phyloP scores from a whole-genome alignment of 2,888 invertebrate genomes.

The Conomelus anceps region DNA sequence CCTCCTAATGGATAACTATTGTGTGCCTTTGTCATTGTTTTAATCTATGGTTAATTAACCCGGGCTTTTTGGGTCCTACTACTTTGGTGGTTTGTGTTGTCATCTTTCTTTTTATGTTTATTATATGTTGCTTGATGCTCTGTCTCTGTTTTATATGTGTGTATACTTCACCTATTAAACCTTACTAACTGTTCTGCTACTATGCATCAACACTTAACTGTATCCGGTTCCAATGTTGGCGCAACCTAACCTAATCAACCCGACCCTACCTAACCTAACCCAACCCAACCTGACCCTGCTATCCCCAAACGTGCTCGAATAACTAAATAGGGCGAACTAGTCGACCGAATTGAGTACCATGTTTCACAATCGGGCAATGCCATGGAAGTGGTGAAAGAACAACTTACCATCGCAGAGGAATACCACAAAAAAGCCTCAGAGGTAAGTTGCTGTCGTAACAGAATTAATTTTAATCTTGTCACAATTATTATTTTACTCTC shows the following conservation, averaged over 20 bases:
- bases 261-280: neutral
- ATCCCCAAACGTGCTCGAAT: neutral
- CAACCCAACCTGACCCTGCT: neutral
- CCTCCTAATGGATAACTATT: neutral
- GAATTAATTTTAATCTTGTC: conserved; percentile 13
- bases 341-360: conserved; percentile 91
- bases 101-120: neutral
- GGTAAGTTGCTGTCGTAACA: conserved; percentile 52
- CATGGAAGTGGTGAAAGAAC: conserved; percentile 69
- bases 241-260: neutral
- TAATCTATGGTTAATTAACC: neutral
- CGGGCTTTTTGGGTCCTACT: conserved; percentile 13
- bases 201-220: neutral
- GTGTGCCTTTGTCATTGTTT: conserved; percentile 9
- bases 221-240: too few species aligned
- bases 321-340: conserved; percentile 73
- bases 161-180: neutral
- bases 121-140: neutral
- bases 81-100: conserved; percentile 17
- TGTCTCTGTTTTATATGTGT: neutral
- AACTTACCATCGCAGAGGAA: conserved; percentile 70
- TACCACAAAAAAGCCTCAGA: conserved; percentile 84
- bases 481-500: neutral
- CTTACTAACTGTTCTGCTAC: neutral
- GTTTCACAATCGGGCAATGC: conserved; percentile 80